Evolutionary conservation across 2,113 vertebrate genomes (phyloP), one percentile per base, ranked within the genome.

Genomic region (Aphyosemion australe): DNA sequence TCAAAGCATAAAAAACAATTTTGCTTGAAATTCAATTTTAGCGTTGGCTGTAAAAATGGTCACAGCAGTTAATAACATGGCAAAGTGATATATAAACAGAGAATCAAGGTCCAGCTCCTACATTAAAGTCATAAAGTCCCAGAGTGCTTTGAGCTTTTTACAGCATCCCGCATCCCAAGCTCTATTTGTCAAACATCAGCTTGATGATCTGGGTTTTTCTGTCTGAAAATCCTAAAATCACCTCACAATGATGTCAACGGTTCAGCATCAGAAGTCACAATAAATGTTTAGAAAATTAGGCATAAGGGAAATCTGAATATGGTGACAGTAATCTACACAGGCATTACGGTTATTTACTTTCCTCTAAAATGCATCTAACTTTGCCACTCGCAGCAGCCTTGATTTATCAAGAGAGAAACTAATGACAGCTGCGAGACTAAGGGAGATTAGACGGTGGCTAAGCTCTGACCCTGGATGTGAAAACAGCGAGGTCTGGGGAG

Each of bases 381-480:
- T 76, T 76, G 67, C 65, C 75, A 67, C 83, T 76, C 11, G 75
- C 67, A 69, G 76, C 68, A 5, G 66, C 21, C 37, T 49, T 78
- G 85, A 90, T 88, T 82, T 84, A 84, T 86, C 86, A 86, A 91
- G 84, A 59, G 76, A 42, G 48, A 78, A 61, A 52, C 83, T 85
- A 92, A 91, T 90, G 88, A 78, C 88, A 87, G 86, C 88, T 70
- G 51, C 20, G 74, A 81, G 80, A 84, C 78, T 57, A 48, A 61
- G 78, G 80, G 76, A 74, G 68, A 85, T 74, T 84, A 74, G 19
- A 74, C 72, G 68, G 69, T 72, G 77, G 89, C 84, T 85, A 84
- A 82, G 81, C 69, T 86, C 80, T 84, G 81, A 87, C 88, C 85
- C 81, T 72, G 82, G 67, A 82, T 67, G 79, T 77, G 79, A 91